Percentiles rank a stretch among this genome's conserved stretches.
Conservation (phyloP, 1,140 invertebrate genomes). For the Drosophila parvula region DNA sequence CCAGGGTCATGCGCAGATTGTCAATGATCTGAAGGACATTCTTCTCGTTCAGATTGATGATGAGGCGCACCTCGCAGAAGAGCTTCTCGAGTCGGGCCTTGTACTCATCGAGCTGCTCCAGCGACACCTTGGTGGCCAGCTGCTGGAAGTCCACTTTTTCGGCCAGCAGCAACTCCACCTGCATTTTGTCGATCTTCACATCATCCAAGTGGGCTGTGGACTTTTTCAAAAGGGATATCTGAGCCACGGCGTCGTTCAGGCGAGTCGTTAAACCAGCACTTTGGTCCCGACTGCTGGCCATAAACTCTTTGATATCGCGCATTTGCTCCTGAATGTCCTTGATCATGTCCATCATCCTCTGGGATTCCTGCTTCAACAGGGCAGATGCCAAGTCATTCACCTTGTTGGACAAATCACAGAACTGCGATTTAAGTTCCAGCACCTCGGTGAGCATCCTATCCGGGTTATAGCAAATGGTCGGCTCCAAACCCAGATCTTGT, state of each 20-base stretch:
- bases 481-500: slow-evolving; percentile 51
- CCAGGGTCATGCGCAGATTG: slow-evolving; percentile 88
- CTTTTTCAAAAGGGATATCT: slow-evolving; percentile 46
- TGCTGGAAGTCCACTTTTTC: slow-evolving; percentile 89
- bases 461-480: slow-evolving; percentile 64
- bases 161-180: slow-evolving; percentile 88
- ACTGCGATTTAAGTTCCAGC: slow-evolving; percentile 66
- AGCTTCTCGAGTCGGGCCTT: slow-evolving; percentile 87
- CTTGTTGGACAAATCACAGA: slow-evolving; percentile 70
- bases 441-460: slow-evolving; percentile 67
- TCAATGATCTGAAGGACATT: slow-evolving; percentile 87
- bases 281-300: slow-evolving; percentile 33
- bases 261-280: slow-evolving; percentile 23
- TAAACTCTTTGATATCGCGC: slow-evolving; percentile 46
- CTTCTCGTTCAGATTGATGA: slow-evolving; percentile 87
- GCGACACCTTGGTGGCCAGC: slow-evolving; percentile 89
- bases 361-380: slow-evolving; percentile 61
- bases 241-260: slow-evolving; percentile 9
- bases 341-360: slow-evolving; percentile 53
- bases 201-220: slow-evolving; percentile 49
- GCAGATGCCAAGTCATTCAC: slow-evolving; percentile 67
- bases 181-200: slow-evolving; percentile 87
- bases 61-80: slow-evolving; percentile 87
- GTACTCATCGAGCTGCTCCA: slow-evolving; percentile 88
- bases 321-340: slow-evolving; percentile 55